Evolutionary conservation across 92 coral and sea anemone species (phyloP), one percentile per base, ranked within the genome.

Genomic region (Umimayanthus chanpuru): DNA sequence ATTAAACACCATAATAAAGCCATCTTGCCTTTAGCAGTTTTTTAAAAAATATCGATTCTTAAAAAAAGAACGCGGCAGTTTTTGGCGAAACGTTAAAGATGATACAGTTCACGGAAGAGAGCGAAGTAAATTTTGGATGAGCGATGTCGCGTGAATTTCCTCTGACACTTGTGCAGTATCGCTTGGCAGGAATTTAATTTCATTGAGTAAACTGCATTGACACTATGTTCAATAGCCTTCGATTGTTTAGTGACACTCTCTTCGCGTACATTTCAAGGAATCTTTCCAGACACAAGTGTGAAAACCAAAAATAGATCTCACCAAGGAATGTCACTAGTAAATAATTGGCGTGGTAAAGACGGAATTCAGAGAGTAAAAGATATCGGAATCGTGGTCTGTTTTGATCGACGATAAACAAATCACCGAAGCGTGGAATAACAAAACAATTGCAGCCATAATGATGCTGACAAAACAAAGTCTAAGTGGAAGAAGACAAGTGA

Each of bases 181-280:
- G 36, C 94, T 82, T 84, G 85, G 85, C 89, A 92, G 90, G 92
- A 93, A 89, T 85, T 89, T 85, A 93, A 91, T 93, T 93, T 93
- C 76, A 77, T 88, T 67, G 86, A 55, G 90, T 91, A 93, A 88
- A 91, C 95, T 86, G 68, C 85, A 93, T 86, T 91, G 94, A 85
- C 93, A 91, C 81, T 74, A 65, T 70, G 70, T 85, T 74, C 76
- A 80, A 88, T 88, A 86, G 81, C 67, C 78, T 90, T 67, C 85
- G 85, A 90, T 92, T 80, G 93, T 86, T 73, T 91, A 90, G 26
- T 79, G 81, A 87, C 44, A 50, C 73, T 88, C 89, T 26, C 86
- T 75, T 64, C 23, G 29, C 23, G 88, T n/a, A 5, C 15, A 39
- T 81, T 56, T 58, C 65, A 75, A 85, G 68, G 20, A 65, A 10